These are phyloP conservation scores for Pyrocephalus nanus DNA, from an alignment of 2,797 vertebrate genomes.

Conservation along the genomic window DNA sequence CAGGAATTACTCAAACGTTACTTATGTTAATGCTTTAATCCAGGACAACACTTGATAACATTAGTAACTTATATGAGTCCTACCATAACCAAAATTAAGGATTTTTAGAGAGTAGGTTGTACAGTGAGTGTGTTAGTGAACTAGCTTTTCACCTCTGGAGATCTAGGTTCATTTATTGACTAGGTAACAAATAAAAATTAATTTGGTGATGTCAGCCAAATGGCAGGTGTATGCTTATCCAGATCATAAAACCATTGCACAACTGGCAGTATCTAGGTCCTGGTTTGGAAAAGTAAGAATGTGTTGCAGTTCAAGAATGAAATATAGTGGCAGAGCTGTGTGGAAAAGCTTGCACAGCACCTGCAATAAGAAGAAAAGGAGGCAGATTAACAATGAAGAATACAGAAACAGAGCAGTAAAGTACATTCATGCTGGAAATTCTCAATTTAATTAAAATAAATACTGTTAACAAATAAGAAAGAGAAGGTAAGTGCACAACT, in stretches of 20 bases:
- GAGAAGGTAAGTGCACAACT: background rate
- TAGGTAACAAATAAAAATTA: conserved; percentile 39
- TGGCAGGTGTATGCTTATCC: conserved; percentile 29
- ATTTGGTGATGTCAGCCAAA: conserved; percentile 51
- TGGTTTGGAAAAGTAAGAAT: conserved; percentile 32
- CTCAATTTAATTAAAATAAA: background rate
- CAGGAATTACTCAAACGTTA: conserved; percentile 3
- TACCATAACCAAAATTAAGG: conserved; percentile 20
- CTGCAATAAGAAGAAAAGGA: conserved; percentile 65
- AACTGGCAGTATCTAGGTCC: conserved; percentile 34
- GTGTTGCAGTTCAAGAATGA: conserved; percentile 46
- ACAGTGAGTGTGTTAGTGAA: conserved; percentile 46
- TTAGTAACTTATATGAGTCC: conserved; percentile 28
- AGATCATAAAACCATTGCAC: conserved; percentile 26
- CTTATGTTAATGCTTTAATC: conserved; percentile 30
- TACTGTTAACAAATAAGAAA: background rate
- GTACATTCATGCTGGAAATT: background rate
- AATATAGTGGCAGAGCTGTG: conserved; percentile 59
- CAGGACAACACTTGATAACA: background rate
- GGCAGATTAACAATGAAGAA: conserved; percentile 26
- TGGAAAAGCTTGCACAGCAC: conserved; percentile 51
- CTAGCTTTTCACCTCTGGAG: conserved; percentile 56
- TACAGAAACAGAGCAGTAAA: background rate
- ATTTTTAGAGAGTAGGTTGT: background rate
- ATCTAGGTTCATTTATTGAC: conserved; percentile 14